Evolutionary conservation across 2,797 vertebrate genomes (phyloP), one percentile per base, ranked within the genome.

Genomic region (Notolepis coatsorum): DNA sequence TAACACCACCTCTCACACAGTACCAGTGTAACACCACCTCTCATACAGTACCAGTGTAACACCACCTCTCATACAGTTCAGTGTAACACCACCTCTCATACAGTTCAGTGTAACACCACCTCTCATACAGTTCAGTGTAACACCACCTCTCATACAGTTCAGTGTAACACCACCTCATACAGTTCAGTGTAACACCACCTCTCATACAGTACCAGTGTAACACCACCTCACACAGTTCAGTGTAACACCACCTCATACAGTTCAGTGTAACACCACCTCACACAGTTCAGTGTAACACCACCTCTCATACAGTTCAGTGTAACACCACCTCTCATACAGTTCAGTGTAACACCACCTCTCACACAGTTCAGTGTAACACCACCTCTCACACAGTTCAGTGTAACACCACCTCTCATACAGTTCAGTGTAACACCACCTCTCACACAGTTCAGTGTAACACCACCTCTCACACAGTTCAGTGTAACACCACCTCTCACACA

Each of bases 91-190:
- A 82, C 71, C 68, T n/a, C 28, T 84, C 81, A 82, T 80, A 5
- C 3, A 37, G 35, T 37, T 37, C 10, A 37, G 6, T 37, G n/a
- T 37, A n/a, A 37, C 10, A 10, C 13, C 25, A n/a, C 12, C 13
- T 27, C n/a, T 28, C 25, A 48, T 27, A 48, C 25, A 48, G 12
- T 48, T 59, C 62, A 74, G 63, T 18, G 13, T n/a, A 17, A n/a
- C 4, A 45, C 65, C 61, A 82, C 71, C 68, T n/a, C 28, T 84
- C 81, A 82, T 80, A n/a, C n/a, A n/a, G n/a, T n/a, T n/a, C n/a
- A n/a, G n/a, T n/a, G n/a, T n/a, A n/a, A n/a, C n/a, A n/a, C n/a
- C n/a, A n/a, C n/a, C 24, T 27, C 4, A 27, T 23, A 5, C 3
- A 37, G 35, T 37, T 37, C 10, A 37, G 6, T 37, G n/a, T 37